A percentile compares a stretch with the other conserved stretches of the same genome.
Evolutionary conservation across 2,888 invertebrate genomes (phyloP).

Genomic region (Cephonodes hylas): DNA sequence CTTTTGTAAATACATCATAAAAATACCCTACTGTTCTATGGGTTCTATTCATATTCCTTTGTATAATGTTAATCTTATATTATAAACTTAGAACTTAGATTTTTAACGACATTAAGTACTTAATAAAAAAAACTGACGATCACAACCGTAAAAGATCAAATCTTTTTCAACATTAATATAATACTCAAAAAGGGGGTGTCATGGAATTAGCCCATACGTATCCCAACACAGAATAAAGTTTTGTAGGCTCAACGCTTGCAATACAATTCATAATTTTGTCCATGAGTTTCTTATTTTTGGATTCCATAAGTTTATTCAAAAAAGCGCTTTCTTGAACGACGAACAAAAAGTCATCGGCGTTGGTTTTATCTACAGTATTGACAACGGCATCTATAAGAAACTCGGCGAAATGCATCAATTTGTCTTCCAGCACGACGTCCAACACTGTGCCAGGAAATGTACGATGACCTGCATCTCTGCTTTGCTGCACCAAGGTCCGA

Average conservation of each 20-base stretch:
- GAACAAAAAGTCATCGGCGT: neutral
- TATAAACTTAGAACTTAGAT: no score
- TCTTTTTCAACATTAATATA: neutral
- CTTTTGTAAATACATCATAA: no score
- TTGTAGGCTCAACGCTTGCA: neutral
- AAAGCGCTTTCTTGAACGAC: neutral
- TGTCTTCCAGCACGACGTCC: neutral
- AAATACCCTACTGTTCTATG: no score
- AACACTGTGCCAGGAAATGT: neutral
- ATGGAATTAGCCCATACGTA: neutral
- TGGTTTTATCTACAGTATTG: neutral
- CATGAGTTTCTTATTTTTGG: neutral
- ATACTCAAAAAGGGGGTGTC: neutral
- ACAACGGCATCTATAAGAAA: neutral
- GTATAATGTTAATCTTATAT: no score
- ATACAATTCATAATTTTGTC: neutral
- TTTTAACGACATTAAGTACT: neutral
- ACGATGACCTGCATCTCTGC: neutral
- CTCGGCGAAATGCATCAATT: neutral
- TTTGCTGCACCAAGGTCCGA: neutral
- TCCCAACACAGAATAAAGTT: neutral
- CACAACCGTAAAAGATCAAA: neutral
- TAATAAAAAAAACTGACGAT: neutral
- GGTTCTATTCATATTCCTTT: no score
- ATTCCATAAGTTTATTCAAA: neutral